Evolutionary conservation across 2,797 vertebrate species (phyloP).

Genomic region (Alcedo quadribrachys): DNA sequence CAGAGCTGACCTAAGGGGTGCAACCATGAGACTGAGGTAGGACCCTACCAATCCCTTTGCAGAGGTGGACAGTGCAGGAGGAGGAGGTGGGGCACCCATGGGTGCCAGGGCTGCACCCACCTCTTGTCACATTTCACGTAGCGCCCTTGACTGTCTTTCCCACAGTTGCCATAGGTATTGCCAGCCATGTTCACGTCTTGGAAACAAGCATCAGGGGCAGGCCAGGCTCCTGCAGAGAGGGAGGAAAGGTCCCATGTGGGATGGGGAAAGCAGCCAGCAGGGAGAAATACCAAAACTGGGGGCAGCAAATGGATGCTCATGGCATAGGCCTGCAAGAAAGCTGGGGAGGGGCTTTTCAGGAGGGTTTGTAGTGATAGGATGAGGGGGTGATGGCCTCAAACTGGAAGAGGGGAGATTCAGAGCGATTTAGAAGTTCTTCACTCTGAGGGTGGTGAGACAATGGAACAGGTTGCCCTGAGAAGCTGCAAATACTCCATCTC

Average conservation of each 20-base stretch:
- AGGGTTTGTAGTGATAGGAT: no score
- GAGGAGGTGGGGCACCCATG: background rate
- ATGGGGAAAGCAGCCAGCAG: background rate
- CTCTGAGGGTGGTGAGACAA: no score
- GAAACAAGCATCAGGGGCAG: slow-evolving; percentile 91
- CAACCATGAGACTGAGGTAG: no score
- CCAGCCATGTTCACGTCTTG: slow-evolving; percentile 90
- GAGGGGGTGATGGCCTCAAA: no score
- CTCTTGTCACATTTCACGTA: slow-evolving; percentile 87
- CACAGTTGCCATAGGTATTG: slow-evolving; percentile 91
- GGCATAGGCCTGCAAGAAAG: no score
- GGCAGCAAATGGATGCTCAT: background rate
- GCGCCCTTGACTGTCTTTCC: slow-evolving; percentile 83
- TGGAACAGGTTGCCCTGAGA: no score
- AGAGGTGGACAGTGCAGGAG: background rate
- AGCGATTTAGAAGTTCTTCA: no score
- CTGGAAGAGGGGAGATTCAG: no score
- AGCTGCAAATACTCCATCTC: no score
- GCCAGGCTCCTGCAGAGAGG: slow-evolving; percentile 83
- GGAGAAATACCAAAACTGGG: fast-evolving
- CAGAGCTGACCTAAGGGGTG: fast-evolving
- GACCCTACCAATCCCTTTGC: fast-evolving
- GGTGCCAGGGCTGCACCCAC: slow-evolving; percentile 65
- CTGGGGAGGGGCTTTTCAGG: no score
- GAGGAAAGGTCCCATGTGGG: fast-evolving